Evolutionary conservation across 1,140 invertebrate genomes (phyloP), one percentile per base, ranked within the genome.

Genomic region (Penaeus chinensis): DNA sequence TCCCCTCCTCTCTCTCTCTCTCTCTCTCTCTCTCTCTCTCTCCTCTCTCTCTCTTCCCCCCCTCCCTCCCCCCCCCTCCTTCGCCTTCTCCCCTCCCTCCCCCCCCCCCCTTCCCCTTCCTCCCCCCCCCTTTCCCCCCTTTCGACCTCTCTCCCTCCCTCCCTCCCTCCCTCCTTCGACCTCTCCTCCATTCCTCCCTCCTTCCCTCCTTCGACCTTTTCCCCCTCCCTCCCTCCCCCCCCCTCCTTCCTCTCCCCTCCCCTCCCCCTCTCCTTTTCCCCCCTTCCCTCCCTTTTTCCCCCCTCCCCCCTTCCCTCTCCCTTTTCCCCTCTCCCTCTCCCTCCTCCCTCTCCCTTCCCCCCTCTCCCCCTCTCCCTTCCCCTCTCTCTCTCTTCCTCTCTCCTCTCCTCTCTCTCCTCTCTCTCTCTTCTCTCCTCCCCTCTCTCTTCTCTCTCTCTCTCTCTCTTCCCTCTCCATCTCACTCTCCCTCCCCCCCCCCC

Each of bases 231-330:
- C 71, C 61, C 82, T 76, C 24, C 60, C 69, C 27, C 69, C 32
- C 82, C 61, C 82, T 84, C 71, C 61, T 65, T 76, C 47, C 74
- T 66, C 61, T 54, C 74, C n/a, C 61, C 82, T 20, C 20, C 19
- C 16, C 74, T 37, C 7, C 74, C 37, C 7, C 74, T 8, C n/a
- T 37, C 37, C 16, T 3, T 18, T 2, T 69, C 24, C 37, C 24
- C 63, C 32, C 60, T 65, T 22, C 61, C 69, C 18, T 37, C 24
- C 20, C 62, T 66, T 24, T 66, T 63, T 74, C 66, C 54, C 54
- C n/a, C 37, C 24, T 1, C 2, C 7, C 60, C 79, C 24, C 4
- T 27, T 69, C 24, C 7, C 11, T 27, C 10, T 22, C 20, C 37
- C 24, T 47, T 27, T 54, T 76, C 69, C 61, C 54, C 71, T 27